Percentiles rank a stretch among this genome's conserved stretches.
phyloP scores from a whole-genome alignment of 92 coral and sea anemone species.

The Porites divaricata region DNA sequence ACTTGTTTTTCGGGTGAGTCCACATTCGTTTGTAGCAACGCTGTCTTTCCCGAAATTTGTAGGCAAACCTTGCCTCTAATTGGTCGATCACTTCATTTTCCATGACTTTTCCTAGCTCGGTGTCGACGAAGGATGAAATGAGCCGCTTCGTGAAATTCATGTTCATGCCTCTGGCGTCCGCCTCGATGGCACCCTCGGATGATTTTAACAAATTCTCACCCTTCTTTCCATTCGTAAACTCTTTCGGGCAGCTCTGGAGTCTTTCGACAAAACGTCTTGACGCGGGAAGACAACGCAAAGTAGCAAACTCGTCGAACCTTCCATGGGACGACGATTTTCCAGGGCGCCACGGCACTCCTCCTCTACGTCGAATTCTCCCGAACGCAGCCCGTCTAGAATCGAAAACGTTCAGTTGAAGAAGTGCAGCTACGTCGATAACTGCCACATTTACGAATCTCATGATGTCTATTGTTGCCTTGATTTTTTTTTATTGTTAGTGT shows the following conservation, averaged over 20 bases:
- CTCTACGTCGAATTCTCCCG: slow-evolving; percentile 5
- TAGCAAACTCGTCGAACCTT: slow-evolving; percentile 1
- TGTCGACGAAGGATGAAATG: slow-evolving; percentile 6
- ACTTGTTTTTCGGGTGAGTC: slow-evolving; percentile 5
- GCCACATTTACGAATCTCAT: slow-evolving; percentile 9
- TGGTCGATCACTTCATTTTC: not conserved
- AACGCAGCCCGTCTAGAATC: not conserved
- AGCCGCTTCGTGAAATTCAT: not conserved
- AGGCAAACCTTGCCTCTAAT: not conserved
- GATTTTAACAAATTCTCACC: not conserved
- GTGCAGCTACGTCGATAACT: slow-evolving; percentile 7
- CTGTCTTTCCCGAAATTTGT: not conserved
- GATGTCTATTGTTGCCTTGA: not conserved
- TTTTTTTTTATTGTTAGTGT: too few species aligned
- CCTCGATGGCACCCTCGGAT: not conserved
- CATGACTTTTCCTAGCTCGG: slow-evolving; percentile 7
- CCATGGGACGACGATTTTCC: not conserved
- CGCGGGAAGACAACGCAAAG: not conserved
- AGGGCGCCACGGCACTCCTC: not conserved
- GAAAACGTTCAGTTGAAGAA: not conserved
- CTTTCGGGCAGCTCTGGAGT: not conserved
- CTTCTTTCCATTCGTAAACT: not conserved
- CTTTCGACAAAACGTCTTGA: not conserved
- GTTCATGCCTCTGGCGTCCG: not conserved
- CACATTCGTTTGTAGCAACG: not conserved